Evolutionary conservation across 2,113 vertebrate genomes (phyloP).

Genomic region (Oophaga pumilio): DNA sequence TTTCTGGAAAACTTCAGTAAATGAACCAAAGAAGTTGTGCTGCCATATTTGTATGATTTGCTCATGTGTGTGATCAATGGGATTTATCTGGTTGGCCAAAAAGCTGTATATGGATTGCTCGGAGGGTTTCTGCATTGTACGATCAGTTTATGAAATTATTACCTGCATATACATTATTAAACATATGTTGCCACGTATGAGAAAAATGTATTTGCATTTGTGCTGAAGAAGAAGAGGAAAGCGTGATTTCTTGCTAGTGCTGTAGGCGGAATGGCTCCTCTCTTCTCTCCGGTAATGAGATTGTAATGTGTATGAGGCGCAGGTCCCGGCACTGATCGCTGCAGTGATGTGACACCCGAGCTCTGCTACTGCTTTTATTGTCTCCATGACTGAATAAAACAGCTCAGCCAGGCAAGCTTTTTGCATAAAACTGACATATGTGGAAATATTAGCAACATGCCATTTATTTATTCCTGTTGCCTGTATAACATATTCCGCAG

Average conservation of each 20-base stretch:
- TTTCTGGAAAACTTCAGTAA: too few species aligned
- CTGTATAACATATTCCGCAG: too few species aligned
- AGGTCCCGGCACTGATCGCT: conserved; percentile 1
- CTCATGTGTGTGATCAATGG: not conserved
- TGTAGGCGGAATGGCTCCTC: not conserved
- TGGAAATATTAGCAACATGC: too few species aligned
- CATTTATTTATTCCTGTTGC: too few species aligned
- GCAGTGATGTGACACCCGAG: not conserved
- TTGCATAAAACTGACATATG: not conserved
- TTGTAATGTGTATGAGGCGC: conserved; percentile 19
- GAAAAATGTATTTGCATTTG: not conserved
- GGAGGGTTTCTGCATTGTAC: not conserved
- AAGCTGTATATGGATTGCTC: not conserved
- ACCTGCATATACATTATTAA: not conserved
- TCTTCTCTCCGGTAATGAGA: conserved; percentile 28
- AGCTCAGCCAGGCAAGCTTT: not conserved
- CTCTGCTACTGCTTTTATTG: not conserved
- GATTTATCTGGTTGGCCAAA: not conserved
- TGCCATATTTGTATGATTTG: not conserved
- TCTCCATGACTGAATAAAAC: not conserved
- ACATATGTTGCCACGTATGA: not conserved
- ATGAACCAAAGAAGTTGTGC: too few species aligned
- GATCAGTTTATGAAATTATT: not conserved
- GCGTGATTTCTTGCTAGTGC: not conserved
- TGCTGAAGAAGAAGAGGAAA: not conserved